Percentiles rank a stretch among this genome's conserved stretches.
phyloP scores from a whole-genome alignment of 1,140 invertebrate genomes.

The Drosophila ironensis region DNA sequence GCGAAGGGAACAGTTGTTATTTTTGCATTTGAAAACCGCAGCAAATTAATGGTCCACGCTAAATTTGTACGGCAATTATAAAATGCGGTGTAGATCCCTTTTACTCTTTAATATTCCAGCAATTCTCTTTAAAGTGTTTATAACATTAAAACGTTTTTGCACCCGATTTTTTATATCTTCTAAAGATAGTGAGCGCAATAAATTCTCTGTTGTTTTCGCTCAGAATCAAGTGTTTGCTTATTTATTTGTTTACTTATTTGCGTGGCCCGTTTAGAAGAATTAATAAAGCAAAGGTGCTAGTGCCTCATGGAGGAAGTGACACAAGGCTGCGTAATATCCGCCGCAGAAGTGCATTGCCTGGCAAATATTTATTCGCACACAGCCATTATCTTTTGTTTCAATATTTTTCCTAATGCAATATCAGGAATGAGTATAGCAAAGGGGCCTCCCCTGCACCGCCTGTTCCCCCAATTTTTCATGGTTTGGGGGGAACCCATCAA shows the following conservation, averaged over 20 bases:
- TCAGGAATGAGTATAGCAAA: conserved; percentile 4
- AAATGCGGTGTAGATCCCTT: neutral
- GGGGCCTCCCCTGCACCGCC: no score
- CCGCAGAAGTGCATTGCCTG: conserved; percentile 26
- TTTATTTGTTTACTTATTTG: conserved; percentile 17
- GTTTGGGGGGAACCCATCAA: conserved; percentile 36
- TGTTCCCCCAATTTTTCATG: neutral
- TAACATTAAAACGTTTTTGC: no score
- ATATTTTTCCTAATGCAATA: conserved; percentile 19
- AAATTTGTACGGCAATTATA: no score
- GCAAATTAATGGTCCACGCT: conserved; percentile 17
- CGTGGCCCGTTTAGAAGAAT: conserved; percentile 18
- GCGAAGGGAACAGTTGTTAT: neutral
- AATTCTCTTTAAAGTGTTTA: no score
- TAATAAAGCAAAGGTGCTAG: neutral
- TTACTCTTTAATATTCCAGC: neutral
- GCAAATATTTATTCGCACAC: conserved; percentile 45
- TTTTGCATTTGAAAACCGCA: conserved; percentile 7
- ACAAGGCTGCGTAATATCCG: conserved; percentile 53
- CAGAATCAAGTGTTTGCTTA: conserved; percentile 26
- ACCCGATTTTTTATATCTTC: conserved; percentile 10
- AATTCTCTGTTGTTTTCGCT: conserved; percentile 48
- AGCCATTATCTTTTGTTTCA: conserved; percentile 32
- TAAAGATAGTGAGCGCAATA: neutral
- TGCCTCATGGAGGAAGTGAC: conserved; percentile 48